Conservation (phyloP, 1,140 invertebrate species). For the Atta colombica region DNA sequence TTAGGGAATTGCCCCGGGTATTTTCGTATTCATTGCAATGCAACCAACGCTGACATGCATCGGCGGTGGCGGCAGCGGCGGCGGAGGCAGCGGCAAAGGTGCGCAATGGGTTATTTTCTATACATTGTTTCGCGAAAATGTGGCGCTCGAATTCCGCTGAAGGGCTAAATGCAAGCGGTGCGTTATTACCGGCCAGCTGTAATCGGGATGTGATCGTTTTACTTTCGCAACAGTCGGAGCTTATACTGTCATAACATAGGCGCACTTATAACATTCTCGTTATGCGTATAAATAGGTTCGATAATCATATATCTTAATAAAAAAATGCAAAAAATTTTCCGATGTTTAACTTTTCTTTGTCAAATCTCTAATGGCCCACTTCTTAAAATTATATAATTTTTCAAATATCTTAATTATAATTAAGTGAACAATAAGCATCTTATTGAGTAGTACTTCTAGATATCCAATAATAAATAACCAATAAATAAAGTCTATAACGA, state of each 20-base stretch:
- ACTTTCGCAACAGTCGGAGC: constrained; percentile 9
- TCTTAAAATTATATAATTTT: not conserved
- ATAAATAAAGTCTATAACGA: no score
- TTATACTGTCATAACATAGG: not conserved
- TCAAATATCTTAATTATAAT: not conserved
- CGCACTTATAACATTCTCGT: not conserved
- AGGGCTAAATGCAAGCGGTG: constrained; percentile 51
- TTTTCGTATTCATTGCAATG: constrained; percentile 81
- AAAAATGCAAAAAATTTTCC: not conserved
- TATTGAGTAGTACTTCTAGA: no score
- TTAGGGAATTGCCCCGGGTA: constrained; percentile 82
- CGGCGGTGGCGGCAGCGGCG: constrained; percentile 18
- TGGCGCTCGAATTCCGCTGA: constrained; percentile 61
- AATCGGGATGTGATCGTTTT: constrained; percentile 51
- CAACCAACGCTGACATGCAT: constrained; percentile 77
- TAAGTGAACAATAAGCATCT: not conserved
- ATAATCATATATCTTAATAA: not conserved
- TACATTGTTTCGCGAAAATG: constrained; percentile 74
- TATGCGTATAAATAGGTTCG: not conserved
- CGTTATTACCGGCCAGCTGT: constrained; percentile 38
- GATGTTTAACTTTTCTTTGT: not conserved
- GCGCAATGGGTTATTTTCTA: constrained; percentile 77
- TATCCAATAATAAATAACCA: no score
- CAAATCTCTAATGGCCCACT: not conserved
- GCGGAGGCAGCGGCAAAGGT: constrained; percentile 68